Percentiles rank a stretch among this genome's conserved stretches.
Evolutionary conservation across 2,797 vertebrate species (phyloP).

Genomic region (Potorous gilbertii): DNA sequence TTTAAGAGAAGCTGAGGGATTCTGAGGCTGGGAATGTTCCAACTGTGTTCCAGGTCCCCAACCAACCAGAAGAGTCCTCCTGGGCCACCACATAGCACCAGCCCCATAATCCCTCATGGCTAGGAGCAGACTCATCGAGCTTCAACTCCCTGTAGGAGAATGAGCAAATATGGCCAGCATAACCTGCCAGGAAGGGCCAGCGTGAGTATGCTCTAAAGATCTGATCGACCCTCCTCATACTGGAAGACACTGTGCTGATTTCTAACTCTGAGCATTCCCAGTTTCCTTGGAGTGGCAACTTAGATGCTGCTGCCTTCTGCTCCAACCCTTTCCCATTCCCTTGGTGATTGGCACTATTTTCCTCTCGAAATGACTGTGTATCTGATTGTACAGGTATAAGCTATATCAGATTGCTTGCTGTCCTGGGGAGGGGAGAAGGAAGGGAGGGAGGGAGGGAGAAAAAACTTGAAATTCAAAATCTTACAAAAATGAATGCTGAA

Average conservation of each 20-base stretch:
- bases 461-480: no score
- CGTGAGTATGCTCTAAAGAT: background rate
- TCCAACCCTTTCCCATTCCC: background rate
- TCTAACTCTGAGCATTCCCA: background rate
- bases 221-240: background rate
- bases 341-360: background rate
- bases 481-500: no score
- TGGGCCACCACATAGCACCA: background rate
- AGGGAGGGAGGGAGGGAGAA: no score
- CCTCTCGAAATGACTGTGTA: background rate
- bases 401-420: no score
- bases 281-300: background rate
- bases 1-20: background rate
- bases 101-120: background rate
- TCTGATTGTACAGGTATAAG: no score
- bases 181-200: background rate
- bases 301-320: background rate
- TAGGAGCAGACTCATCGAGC: background rate
- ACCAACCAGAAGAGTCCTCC: background rate
- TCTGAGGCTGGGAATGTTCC: background rate
- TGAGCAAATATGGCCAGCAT: background rate
- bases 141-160: background rate
- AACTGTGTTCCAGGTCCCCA: background rate
- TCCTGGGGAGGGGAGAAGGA: no score
- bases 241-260: background rate